Evolutionary conservation across 2,888 invertebrate genomes (phyloP).

Genomic region (Ophraella communa): DNA sequence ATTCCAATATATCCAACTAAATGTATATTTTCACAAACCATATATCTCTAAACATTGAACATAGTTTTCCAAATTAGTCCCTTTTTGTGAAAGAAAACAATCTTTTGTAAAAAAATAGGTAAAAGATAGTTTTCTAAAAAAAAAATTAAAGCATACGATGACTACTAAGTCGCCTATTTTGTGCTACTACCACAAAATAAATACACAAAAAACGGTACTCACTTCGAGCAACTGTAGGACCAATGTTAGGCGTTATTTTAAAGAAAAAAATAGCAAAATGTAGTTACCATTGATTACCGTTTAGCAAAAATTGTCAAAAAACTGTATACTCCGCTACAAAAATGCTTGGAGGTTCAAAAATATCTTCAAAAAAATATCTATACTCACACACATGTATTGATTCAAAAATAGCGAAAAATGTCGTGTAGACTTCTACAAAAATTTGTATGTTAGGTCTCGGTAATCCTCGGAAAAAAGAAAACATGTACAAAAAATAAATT

Average conservation of each 20-base stretch:
- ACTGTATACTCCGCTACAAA: constrained; percentile 58
- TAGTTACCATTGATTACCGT: constrained; percentile 55
- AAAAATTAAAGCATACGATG: constrained; percentile 31
- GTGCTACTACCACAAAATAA: constrained; percentile 58
- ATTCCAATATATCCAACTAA: too few species aligned
- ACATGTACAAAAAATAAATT: neutral
- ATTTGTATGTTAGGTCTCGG: too few species aligned
- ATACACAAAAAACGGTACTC: constrained; percentile 69
- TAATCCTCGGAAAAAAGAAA: too few species aligned
- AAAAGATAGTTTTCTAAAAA: constrained; percentile 38
- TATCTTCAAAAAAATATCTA: constrained; percentile 44
- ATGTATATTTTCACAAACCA: neutral
- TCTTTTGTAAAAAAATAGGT: constrained; percentile 41
- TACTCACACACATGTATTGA: constrained; percentile 77
- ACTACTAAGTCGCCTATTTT: constrained; percentile 44
- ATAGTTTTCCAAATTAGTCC: neutral
- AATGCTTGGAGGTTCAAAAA: constrained; percentile 59
- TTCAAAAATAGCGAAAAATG: constrained; percentile 45
- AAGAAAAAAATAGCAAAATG: constrained; percentile 64
- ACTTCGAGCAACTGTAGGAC: constrained; percentile 74
- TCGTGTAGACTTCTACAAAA: constrained; percentile 15
- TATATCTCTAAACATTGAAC: neutral
- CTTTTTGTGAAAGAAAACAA: neutral
- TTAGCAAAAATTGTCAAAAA: constrained; percentile 47
- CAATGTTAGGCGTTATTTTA: constrained; percentile 75